Evolutionary conservation across 2,113 vertebrate genomes (phyloP), one percentile per base, ranked within the genome.

Genomic region (Electrona antarctica): DNA sequence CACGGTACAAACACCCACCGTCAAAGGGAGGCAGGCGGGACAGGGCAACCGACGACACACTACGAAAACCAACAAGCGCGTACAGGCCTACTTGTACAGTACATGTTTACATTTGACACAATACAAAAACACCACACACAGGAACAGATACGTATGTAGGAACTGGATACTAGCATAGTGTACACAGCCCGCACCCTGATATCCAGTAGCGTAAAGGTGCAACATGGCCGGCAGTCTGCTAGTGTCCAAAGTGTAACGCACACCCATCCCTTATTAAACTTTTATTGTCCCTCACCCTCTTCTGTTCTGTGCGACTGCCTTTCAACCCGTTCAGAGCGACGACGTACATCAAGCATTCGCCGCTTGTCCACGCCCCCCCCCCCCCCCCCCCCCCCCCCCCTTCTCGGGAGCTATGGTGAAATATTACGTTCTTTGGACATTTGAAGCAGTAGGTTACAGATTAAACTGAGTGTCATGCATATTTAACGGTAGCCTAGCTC

Each of bases 391-490:
- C 21, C 21, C 21, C 21, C 21, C 21, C 33, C 33, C 33, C 5
- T 49, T n/a, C 59, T 13, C 52, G 3, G 7, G 13, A 9, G 68
- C 66, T 12, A n/a, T 60, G 73, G 58, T 58, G 81, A 73, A 81
- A 73, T 8, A 56, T 41, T 41, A 60, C 2, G 2, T 33, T 72
- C 50, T 90, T 90, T 78, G 59, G 79, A 87, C 83, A 90, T 71
- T 9, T 59, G 33, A 41, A 52, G 14, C 13, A 0, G 74, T 86
- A n/a, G 76, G 90, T 89, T 89, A 91, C 83, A 89, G 85, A 90
- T 90, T 89, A 91, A 91, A 83, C 89, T 51, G 29, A 64, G 59
- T 47, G 69, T 82, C 71, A 46, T 64, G 82, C 72, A 75, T 64
- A 84, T 80, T 85, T 60, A 76, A 77, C 70, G 5, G 49, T 41